Percentiles rank a stretch among this genome's conserved stretches.
These are phyloP conservation scores for Volucella inanis DNA, from an alignment of 2,888 invertebrate genomes.

Conservation along the genomic window DNA sequence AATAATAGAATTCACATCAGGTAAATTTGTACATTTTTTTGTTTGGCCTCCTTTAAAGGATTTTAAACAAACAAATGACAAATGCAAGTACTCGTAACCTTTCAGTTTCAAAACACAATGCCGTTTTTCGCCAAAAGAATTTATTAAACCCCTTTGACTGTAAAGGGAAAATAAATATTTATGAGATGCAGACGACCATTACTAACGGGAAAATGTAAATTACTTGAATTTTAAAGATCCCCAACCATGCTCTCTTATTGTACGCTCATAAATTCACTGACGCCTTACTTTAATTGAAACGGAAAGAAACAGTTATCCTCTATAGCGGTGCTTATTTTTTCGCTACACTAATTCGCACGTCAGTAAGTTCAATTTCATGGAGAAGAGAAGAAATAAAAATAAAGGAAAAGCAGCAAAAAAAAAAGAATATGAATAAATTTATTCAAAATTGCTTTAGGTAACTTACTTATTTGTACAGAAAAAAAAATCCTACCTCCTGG, in stretches of 20 bases:
- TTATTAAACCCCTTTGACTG: not conserved
- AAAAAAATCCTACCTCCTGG: not conserved
- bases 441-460: slow-evolving; percentile 23
- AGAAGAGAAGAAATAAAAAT: not conserved
- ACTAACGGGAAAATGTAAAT: slow-evolving; percentile 45
- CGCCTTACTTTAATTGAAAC: slow-evolving; percentile 25
- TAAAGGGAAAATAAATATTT: slow-evolving; percentile 33
- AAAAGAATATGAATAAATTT: slow-evolving; percentile 26
- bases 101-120: not conserved
- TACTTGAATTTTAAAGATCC: slow-evolving; percentile 38
- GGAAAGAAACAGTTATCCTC: slow-evolving; percentile 10
- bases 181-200: slow-evolving; percentile 34
- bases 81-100: not conserved
- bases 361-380: slow-evolving; percentile 20
- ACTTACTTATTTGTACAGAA: not conserved
- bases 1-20: no score
- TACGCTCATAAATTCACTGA: slow-evolving; percentile 10
- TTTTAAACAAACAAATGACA: slow-evolving; percentile 6
- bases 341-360: slow-evolving; percentile 26
- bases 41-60: not conserved
- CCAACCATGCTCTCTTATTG: not conserved
- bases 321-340: slow-evolving; percentile 24
- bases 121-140: not conserved
- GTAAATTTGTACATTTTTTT: no score
- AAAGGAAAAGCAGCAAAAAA: not conserved